phyloP scores from a whole-genome alignment of 2,888 invertebrate genomes.

The Clostera curtula region DNA sequence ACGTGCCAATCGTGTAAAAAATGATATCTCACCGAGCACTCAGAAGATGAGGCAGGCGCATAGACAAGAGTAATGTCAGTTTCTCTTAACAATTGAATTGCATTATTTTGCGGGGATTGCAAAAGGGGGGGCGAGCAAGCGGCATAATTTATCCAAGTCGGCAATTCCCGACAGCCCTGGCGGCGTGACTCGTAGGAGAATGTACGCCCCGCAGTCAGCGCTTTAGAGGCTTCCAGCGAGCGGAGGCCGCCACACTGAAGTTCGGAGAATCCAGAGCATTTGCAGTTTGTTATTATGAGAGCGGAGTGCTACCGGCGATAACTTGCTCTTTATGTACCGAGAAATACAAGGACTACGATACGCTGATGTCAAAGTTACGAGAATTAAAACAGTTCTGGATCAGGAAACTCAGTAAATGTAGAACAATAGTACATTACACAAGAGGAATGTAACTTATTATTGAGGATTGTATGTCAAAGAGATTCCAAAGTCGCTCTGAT shows the following conservation, averaged over 20 bases:
- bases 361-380: slow-evolving; percentile 19
- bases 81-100: slow-evolving; percentile 56
- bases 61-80: slow-evolving; percentile 52
- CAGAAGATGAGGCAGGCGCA: slow-evolving; percentile 37
- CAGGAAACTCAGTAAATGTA: slow-evolving; percentile 4
- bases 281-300: slow-evolving; percentile 66
- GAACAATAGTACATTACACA: neutral
- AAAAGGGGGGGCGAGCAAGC: slow-evolving; percentile 57
- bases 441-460: neutral
- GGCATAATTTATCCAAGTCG: slow-evolving; percentile 64
- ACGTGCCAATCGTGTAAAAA: too few relatives aligned
- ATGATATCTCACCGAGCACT: slow-evolving; percentile 18
- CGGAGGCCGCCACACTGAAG: slow-evolving; percentile 55
- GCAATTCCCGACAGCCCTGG: slow-evolving; percentile 65
- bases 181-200: slow-evolving; percentile 53
- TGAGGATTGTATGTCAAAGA: slow-evolving; percentile 11
- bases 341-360: slow-evolving; percentile 42
- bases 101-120: slow-evolving; percentile 63
- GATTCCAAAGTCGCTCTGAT: slow-evolving; percentile 31
- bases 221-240: slow-evolving; percentile 61
- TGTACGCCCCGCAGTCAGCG: slow-evolving; percentile 63
- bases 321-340: slow-evolving; percentile 52
- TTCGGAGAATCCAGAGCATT: slow-evolving; percentile 65
- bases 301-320: slow-evolving; percentile 48
- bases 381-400: slow-evolving; percentile 17